Conservation (phyloP, 64 coral and sea anemone species). For the Pocillopora damicornis region DNA sequence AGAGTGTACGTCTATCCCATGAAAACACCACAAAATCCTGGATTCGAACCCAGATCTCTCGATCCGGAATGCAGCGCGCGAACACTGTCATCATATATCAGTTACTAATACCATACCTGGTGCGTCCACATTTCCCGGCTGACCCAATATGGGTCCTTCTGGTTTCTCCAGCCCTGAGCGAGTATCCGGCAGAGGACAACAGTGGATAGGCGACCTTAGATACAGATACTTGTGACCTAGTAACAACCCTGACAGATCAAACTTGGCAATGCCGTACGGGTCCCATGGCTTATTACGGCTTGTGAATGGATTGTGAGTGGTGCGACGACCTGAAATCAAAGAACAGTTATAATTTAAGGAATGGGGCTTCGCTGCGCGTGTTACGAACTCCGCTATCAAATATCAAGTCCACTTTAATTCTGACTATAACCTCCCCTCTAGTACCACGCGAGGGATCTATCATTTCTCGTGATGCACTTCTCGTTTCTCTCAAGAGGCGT, state of each 20-base stretch:
- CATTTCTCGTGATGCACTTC: no score
- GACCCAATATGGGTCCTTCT: slow-evolving; percentile 73
- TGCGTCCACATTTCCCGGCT: slow-evolving; percentile 83
- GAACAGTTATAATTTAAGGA: not conserved
- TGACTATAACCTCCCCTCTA: no score
- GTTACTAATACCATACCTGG: slow-evolving; percentile 47
- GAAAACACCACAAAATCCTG: no score
- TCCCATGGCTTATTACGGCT: slow-evolving; percentile 82
- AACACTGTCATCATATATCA: no score
- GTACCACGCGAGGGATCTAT: no score
- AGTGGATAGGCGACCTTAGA: slow-evolving; percentile 75
- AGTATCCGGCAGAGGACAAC: slow-evolving; percentile 75
- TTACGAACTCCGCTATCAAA: no score
- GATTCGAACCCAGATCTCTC: no score
- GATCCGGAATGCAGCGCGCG: no score
- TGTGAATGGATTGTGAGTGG: slow-evolving; percentile 92
- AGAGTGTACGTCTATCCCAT: no score
- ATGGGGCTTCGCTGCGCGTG: no score
- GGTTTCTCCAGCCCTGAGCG: slow-evolving; percentile 74
- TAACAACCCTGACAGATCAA: slow-evolving; percentile 81
- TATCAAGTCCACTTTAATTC: no score
- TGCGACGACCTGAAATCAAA: slow-evolving; percentile 69
- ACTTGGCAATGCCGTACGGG: slow-evolving; percentile 88
- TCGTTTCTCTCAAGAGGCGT: no score
- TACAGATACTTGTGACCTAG: slow-evolving; percentile 79